phyloP scores from a whole-genome alignment of 2,113 vertebrate genomes.

The Notarius quadriscutis region DNA sequence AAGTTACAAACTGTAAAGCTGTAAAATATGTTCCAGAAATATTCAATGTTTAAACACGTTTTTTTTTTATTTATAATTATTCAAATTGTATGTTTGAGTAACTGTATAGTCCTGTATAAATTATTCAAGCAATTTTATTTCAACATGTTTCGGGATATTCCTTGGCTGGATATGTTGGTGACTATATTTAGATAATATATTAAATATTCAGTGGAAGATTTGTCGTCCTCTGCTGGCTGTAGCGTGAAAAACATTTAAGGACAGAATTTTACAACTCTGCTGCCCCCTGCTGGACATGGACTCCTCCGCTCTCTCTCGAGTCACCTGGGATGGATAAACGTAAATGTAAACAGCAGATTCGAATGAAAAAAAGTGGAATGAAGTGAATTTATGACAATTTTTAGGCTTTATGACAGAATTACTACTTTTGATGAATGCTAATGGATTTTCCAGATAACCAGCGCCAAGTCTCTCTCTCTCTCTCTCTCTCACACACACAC shows the following conservation, averaged over 20 bases:
- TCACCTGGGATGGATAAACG: neutral
- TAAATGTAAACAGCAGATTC: neutral
- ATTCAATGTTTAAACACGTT: neutral
- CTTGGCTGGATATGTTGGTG: neutral
- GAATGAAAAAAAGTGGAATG: neutral
- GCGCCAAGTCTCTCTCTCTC: neutral
- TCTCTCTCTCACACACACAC: too few relatives aligned
- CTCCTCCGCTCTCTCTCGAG: neutral
- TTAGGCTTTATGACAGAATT: neutral
- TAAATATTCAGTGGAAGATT: neutral
- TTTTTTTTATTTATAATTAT: neutral
- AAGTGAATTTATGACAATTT: neutral
- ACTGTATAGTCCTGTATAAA: neutral
- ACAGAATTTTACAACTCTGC: neutral
- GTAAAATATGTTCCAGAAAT: neutral
- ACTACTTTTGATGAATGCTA: neutral
- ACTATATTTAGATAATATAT: neutral
- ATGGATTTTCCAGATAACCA: neutral
- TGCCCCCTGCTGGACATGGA: neutral
- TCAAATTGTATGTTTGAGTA: neutral
- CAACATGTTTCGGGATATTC: neutral
- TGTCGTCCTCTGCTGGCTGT: neutral
- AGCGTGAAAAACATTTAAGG: too few relatives aligned
- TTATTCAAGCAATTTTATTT: neutral
- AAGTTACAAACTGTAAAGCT: neutral